These are phyloP conservation scores for Pterocles burchelli DNA, from an alignment of 2,113 vertebrate species.

Conservation along the genomic window DNA sequence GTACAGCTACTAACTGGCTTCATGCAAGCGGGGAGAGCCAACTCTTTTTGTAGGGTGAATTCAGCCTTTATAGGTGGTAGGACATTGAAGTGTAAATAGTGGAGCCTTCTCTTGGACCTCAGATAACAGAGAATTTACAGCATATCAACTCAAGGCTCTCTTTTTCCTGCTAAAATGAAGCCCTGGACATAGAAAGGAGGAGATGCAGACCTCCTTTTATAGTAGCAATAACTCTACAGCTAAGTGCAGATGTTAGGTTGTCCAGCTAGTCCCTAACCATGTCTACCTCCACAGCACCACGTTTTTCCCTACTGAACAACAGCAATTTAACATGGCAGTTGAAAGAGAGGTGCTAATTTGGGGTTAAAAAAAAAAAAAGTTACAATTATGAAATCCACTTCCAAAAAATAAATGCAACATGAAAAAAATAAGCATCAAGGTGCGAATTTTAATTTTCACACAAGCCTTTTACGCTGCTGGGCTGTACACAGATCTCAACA, in stretches of 20 bases:
- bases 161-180: not conserved
- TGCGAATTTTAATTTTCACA: not conserved
- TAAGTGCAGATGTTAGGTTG: not conserved
- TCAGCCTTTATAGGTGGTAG: not conserved
- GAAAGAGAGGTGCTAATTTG: not conserved
- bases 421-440: not conserved
- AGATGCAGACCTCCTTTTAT: not conserved
- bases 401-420: not conserved
- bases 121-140: not conserved
- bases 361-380: not conserved
- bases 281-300: accelerated
- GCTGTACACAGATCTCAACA: not conserved
- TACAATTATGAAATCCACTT: not conserved
- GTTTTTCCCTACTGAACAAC: not conserved
- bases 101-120: not conserved
- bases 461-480: not conserved
- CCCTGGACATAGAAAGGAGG: not conserved
- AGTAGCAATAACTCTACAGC: not conserved
- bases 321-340: not conserved
- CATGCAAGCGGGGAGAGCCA: accelerated
- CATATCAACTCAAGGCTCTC: not conserved
- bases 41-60: not conserved
- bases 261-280: not conserved
- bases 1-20: not conserved
- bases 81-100: not conserved